Percentiles rank a stretch among this genome's conserved stretches.
Conservation (phyloP, 2,113 vertebrate genomes). For the Craseonycteris thonglongyai region DNA sequence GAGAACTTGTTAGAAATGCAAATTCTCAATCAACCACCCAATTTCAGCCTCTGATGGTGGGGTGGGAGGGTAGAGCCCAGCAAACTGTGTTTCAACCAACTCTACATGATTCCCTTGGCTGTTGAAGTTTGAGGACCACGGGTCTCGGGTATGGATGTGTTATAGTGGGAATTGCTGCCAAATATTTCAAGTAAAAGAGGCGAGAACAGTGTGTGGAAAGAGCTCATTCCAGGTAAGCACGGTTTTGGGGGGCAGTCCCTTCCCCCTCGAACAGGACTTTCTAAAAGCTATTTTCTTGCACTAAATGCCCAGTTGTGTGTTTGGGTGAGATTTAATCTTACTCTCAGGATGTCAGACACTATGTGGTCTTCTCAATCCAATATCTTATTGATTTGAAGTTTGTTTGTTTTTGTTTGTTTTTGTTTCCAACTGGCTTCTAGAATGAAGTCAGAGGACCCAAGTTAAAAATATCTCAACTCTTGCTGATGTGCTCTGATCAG, state of each 20-base stretch:
- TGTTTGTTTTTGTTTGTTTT: too few relatives aligned
- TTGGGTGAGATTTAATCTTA: neutral
- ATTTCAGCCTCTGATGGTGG: neutral
- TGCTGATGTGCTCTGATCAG: neutral
- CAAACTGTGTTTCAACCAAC: neutral
- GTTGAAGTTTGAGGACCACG: neutral
- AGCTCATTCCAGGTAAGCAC: neutral
- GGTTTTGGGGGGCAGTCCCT: neutral
- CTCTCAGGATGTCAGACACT: neutral
- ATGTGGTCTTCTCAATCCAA: neutral
- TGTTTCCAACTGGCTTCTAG: neutral
- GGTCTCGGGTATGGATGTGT: neutral
- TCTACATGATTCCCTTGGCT: neutral
- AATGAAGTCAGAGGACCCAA: conserved; percentile 4
- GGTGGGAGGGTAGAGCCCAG: neutral
- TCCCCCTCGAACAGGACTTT: neutral
- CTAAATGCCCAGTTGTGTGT: neutral
- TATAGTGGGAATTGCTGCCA: neutral
- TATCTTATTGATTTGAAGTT: neutral
- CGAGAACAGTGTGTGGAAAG: neutral
- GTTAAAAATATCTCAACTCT: neutral
- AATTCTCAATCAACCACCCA: neutral
- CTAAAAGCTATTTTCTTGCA: neutral
- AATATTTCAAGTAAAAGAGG: neutral
- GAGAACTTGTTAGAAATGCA: neutral